Evolutionary conservation across 2,113 vertebrate species (phyloP).

Genomic region (Dunckerocampus dactyliophorus): DNA sequence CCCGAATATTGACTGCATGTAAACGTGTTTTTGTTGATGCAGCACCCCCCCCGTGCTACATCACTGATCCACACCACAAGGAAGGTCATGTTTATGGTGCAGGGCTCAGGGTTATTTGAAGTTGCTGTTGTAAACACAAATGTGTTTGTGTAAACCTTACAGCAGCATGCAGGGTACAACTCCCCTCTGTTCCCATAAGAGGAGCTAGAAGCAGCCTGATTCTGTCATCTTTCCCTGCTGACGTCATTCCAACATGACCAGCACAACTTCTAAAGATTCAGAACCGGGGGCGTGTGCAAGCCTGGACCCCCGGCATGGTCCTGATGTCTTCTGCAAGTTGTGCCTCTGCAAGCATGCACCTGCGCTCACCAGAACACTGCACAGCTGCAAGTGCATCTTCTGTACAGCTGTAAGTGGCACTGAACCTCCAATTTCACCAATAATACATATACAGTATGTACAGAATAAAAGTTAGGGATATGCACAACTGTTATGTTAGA

Average conservation of each 20-base stretch:
- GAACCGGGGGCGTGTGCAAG: not conserved
- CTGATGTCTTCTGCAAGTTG: slow-evolving; percentile 84
- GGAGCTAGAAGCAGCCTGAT: slow-evolving; percentile 37
- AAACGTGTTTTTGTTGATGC: too few relatives aligned
- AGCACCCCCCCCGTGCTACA: too few relatives aligned
- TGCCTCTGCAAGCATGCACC: slow-evolving; percentile 83
- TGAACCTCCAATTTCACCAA: not conserved
- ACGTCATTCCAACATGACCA: slow-evolving; percentile 63
- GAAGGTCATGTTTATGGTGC: too few relatives aligned
- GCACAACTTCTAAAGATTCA: slow-evolving; percentile 49
- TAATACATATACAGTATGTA: not conserved
- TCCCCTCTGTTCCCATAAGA: slow-evolving; percentile 28
- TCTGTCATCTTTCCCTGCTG: slow-evolving; percentile 5
- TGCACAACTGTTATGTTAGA: too few relatives aligned
- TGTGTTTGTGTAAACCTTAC: slow-evolving; percentile 29
- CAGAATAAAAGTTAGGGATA: too few relatives aligned
- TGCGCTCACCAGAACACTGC: slow-evolving; percentile 79
- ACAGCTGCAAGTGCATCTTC: slow-evolving; percentile 84
- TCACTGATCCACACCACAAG: too few relatives aligned
- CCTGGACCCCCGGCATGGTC: slow-evolving; percentile 28
- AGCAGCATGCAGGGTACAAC: slow-evolving; percentile 56
- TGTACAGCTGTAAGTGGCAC: slow-evolving; percentile 79
- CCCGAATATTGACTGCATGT: too few relatives aligned
- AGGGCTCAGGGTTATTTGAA: not conserved
- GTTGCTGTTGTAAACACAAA: not conserved